Evolutionary conservation across 2,888 invertebrate species (phyloP).

Genomic region (Lasioglossum calceatum): DNA sequence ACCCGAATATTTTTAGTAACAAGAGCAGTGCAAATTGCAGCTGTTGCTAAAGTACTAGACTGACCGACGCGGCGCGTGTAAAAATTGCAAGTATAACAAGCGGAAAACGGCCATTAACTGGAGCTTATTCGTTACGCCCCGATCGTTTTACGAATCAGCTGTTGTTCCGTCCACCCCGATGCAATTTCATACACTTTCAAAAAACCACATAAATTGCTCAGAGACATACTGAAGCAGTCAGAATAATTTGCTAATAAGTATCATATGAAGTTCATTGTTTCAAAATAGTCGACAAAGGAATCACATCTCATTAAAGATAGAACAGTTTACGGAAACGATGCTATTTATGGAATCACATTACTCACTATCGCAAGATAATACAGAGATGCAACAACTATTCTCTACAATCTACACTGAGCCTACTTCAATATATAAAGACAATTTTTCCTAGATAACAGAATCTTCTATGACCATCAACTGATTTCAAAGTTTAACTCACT

Average conservation of each 20-base stretch:
- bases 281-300: neutral
- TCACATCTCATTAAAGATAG: neutral
- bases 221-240: neutral
- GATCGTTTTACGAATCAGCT: slow-evolving; percentile 49
- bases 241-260: neutral
- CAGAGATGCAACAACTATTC: neutral
- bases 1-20: neutral
- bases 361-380: neutral
- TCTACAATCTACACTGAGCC: neutral
- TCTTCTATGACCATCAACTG: neutral
- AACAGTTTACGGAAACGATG: neutral
- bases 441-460: neutral
- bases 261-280: neutral
- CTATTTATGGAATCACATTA: neutral
- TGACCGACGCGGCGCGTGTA: neutral
- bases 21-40: neutral
- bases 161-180: slow-evolving; percentile 19
- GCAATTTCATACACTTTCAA: neutral
- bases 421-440: neutral
- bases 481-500: neutral
- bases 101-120: slow-evolving; percentile 44
- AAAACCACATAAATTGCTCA: neutral
- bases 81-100: slow-evolving; percentile 19
- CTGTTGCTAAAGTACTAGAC: neutral
- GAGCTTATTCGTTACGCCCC: slow-evolving; percentile 10